These are phyloP conservation scores for Pan troglodytes DNA, from an alignment of 2,113 vertebrate genomes.

Conservation along the genomic window NHGRI_mPanTro3-v2.1_pri NC_072414.2:32139001-32139500, in stretches of 20 bases:
- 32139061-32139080: slow-evolving; percentile 28
- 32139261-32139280: background rate
- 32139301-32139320: background rate
- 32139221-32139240: background rate
- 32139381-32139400: slow-evolving; percentile 14
- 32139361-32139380: background rate
- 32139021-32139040: background rate
- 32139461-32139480: background rate
- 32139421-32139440: background rate
- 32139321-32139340: background rate
- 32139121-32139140: background rate
- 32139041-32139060: background rate
- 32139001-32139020: background rate
- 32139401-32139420: background rate
- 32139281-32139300: background rate
- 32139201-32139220: background rate
- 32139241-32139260: slow-evolving; percentile 1
- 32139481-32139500: background rate
- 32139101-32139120: background rate
- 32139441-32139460: background rate
- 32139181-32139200: background rate
- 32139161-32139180: background rate
- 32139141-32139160: background rate
- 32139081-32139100: background rate
- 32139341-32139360: background rate